These are phyloP conservation scores for Drosophila subobscura DNA, from an alignment of 1,140 invertebrate genomes.

Conservation along the genomic window DNA sequence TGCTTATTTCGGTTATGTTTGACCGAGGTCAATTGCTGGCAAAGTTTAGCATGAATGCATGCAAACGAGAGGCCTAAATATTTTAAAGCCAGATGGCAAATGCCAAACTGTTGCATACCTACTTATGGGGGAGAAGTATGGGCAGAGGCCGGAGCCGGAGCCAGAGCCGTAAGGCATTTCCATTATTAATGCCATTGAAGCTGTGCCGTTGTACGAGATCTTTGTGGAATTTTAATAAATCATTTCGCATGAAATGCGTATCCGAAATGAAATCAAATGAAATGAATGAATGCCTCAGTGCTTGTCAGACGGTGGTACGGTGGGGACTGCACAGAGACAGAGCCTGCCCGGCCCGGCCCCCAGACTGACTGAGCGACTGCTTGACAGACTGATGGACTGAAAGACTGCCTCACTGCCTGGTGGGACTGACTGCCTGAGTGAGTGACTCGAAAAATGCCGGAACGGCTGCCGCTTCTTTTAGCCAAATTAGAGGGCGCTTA, in stretches of 20 bases:
- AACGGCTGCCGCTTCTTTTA: constrained; percentile 3
- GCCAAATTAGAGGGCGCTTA: constrained; percentile 57
- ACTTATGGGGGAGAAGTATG: background rate
- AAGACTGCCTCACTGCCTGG: constrained; percentile 2
- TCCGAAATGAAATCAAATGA: constrained; percentile 71
- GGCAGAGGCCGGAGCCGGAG: background rate
- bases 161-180: constrained; percentile 60
- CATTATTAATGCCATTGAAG: constrained; percentile 70
- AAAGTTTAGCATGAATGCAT: constrained; percentile 43
- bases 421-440: constrained; percentile 16
- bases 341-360: background rate
- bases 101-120: constrained; percentile 70
- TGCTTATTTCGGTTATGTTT: constrained; percentile 44
- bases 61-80: constrained; percentile 32
- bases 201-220: constrained; percentile 19
- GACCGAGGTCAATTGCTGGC: constrained; percentile 54
- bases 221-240: constrained; percentile 79
- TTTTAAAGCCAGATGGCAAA: constrained; percentile 54
- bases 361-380: constrained; percentile 12
- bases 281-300: constrained; percentile 63
- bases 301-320: too few relatives aligned
- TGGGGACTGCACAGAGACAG: background rate
- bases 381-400: constrained; percentile 14
- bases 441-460: constrained; percentile 41
- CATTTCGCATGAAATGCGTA: constrained; percentile 71